Percentiles rank a stretch among this genome's conserved stretches.
These are phyloP conservation scores for Trichoplax adhaerens DNA, from an alignment of 37 sponge, comb jelly and placozoan species.

Conservation along the genomic window DNA sequence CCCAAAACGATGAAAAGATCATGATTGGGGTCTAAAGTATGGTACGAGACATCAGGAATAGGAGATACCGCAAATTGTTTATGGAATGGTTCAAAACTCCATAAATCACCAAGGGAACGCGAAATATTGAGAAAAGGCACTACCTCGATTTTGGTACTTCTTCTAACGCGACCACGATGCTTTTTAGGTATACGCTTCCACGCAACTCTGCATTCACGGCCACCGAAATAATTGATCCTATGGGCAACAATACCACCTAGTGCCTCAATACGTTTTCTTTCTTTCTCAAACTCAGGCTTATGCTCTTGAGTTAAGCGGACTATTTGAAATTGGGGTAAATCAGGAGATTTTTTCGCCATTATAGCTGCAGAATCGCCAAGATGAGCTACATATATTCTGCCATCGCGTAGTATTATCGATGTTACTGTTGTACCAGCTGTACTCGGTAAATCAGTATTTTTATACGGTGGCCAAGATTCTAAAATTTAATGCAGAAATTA, in stretches of 20 bases:
- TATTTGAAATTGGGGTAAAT: conserved; percentile 15
- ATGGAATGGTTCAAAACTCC: conserved; percentile 53
- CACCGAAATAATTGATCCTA: too few relatives aligned
- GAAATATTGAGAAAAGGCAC: conserved; percentile 86
- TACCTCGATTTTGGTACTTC: conserved; percentile 14
- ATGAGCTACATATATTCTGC: conserved; percentile 63
- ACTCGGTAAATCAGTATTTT: conserved; percentile 51
- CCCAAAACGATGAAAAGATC: conserved; percentile 63
- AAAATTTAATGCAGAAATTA: not conserved
- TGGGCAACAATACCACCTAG: conserved; percentile 22
- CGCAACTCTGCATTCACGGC: conserved; percentile 52
- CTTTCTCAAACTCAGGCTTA: conserved; percentile 72
- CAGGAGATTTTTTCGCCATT: conserved; percentile 11
- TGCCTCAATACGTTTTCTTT: conserved; percentile 36
- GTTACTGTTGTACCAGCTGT: conserved; percentile 82
- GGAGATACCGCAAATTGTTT: conserved; percentile 71
- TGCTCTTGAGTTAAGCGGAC: conserved; percentile 63
- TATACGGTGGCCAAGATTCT: conserved; percentile 26
- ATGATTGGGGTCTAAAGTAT: conserved; percentile 18
- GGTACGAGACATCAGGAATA: conserved; percentile 52
- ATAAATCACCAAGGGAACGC: conserved; percentile 80
- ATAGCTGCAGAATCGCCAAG: conserved; percentile 80
- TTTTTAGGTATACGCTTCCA: conserved; percentile 48
- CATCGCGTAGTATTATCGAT: conserved; percentile 46
- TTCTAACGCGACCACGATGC: conserved; percentile 6